Evolutionary conservation across 2,888 invertebrate genomes (phyloP), one percentile per base, ranked within the genome.

Genomic region (Lepidochrysops patricia): DNA sequence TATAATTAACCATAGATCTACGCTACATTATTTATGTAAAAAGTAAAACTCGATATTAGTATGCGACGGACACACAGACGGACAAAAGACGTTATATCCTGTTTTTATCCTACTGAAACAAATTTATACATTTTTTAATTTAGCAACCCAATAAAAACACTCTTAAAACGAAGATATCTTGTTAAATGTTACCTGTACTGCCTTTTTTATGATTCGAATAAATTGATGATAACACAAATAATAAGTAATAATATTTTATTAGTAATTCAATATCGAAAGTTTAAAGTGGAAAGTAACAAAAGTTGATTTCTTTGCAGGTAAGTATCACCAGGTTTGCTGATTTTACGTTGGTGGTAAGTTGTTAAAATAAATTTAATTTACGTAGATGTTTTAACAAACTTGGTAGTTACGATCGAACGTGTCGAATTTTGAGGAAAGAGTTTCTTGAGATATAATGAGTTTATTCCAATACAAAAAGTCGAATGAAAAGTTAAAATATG

Each of bases 11-110:
- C 50, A 29, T 56, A 61, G 58, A 63, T 64, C 49, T 62, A 62
- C 50, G 62, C 61, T 60, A 64, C 64, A 61, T 60, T 37, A 60
- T 62, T 74, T 72, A 73, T 70, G 70, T 68, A 69, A 72, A 73
- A 72, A 75, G 76, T 71, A 64, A 61, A 69, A 64, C 64, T 74
- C 73, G 77, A 80, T 82, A 86, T 88, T 87, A 81, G 86, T 87
- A 88, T 89, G 85, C 88, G 76, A 74, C 77, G 70, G 75, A 78
- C 81, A 78, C 70, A 72, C 76, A 75, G 66, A 72, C 78, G 80
- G 85, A 87, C 88, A 88, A 88, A 87, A 88, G 88, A 77, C 82
- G 83, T 87, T 87, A 83, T 82, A 87, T 89, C 88, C 88, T 87
- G 88, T 82, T 88, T 86, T 86, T 86, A 82, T 79, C 79, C 81